Conservation (phyloP, 2,797 vertebrate species). For the Malurus leucopterus region DNA sequence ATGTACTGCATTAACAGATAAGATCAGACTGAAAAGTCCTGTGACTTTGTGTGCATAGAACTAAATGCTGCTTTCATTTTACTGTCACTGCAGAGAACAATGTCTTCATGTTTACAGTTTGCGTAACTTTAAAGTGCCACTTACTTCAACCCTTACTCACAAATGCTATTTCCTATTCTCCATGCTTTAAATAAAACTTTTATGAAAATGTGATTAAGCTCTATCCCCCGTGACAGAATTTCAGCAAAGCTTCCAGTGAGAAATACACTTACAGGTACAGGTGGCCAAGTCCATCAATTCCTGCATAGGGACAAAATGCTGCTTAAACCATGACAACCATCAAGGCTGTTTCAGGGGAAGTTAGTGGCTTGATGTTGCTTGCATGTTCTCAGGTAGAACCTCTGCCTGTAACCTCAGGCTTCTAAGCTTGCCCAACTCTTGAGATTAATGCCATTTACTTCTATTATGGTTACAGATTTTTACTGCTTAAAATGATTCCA, state of each 20-base stretch:
- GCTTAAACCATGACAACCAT: background rate
- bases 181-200: background rate
- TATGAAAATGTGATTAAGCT: background rate
- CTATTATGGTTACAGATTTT: background rate
- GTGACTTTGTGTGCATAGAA: background rate
- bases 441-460: background rate
- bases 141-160: background rate
- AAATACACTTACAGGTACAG: background rate
- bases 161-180: background rate
- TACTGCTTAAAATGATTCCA: background rate
- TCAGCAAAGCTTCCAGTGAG: background rate
- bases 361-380: background rate
- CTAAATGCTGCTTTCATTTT: slow-evolving; percentile 2
- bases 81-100: slow-evolving; percentile 6
- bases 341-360: background rate
- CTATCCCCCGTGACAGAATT: background rate
- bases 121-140: background rate
- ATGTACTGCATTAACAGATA: background rate
- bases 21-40: slow-evolving; percentile 23
- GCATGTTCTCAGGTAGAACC: background rate
- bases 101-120: background rate
- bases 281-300: background rate
- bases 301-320: background rate
- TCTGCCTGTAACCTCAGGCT: background rate
- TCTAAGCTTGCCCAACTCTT: background rate